Base-by-base conservation (phyloP, 2,113 vertebrate genomes). In the Hippocampus abdominalis region DNA sequence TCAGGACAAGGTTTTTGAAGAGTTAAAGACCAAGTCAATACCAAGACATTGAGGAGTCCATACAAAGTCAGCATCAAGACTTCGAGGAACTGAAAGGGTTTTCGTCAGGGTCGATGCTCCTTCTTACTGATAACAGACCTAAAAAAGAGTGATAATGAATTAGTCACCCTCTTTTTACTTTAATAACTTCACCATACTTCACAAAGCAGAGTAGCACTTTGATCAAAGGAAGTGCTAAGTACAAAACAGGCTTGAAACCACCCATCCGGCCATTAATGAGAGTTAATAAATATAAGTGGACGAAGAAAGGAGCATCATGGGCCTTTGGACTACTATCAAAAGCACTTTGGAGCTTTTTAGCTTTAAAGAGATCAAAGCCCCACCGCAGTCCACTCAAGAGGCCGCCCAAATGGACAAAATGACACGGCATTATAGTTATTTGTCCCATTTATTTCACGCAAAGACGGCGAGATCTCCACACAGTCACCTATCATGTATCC, bases 331-430 rank as follows among this genome's bases (percentile, higher is more conserved):
- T 15, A 18, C 63, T 18, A 64, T 42, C 40, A 64, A 64, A 4
- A 46, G 5, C 18, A 46, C 25, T 46, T 13, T 8, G 40, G 13
- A 9, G 63, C 40, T 46, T 64, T 39, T 36, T 10, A 11, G 29
- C 60, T 39, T 21, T 46, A 25, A 44, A 46, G 63, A 46, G n/a
- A 64, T 64, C n/a, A 64, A 64, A 64, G 63, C 23, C 32, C 5
- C 1, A 60, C 15, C 2, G 13, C 15, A 8, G 40, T 6, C 2
- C 9, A 25, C n/a, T 64, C 40, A 3, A 42, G 40, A 25, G 2
- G 23, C 13, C 12, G 6, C 42, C 40, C 13, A 46, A 46, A 64
- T 64, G 40, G 36, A 64, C 39, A 64, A 64, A 64, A 64, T 44
- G 36, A 64, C 62, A 7, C 23, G 60, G 21, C 9, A 42, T 64